Percentiles rank a stretch among this genome's conserved stretches.
phyloP scores from a whole-genome alignment of 1,140 invertebrate genomes.

The Atta texana region DNA sequence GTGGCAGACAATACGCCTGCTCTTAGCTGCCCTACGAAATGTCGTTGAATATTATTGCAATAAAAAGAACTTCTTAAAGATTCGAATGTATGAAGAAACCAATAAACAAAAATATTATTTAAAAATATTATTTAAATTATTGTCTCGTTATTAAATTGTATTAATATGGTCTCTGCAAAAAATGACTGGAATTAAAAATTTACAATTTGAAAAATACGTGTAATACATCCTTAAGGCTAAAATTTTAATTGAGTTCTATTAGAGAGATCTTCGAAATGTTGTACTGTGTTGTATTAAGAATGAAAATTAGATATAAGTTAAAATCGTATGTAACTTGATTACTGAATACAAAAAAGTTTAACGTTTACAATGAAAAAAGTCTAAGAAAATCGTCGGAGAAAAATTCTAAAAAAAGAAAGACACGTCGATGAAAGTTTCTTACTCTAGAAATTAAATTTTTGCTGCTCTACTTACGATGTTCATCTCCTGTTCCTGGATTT shows the following conservation, averaged over 20 bases:
- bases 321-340: background rate
- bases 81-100: background rate
- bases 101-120: conserved; percentile 5
- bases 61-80: background rate
- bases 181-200: no score
- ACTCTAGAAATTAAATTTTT: background rate
- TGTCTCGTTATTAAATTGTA: background rate
- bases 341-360: background rate
- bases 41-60: conserved; percentile 37
- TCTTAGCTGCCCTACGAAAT: conserved; percentile 29
- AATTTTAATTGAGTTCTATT: background rate
- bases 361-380: background rate
- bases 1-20: conserved; percentile 53
- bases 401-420: background rate
- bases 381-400: background rate
- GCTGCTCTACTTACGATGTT: conserved; percentile 92
- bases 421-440: background rate
- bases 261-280: background rate
- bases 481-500: conserved; percentile 96
- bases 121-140: conserved; percentile 12
- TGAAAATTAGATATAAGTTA: background rate
- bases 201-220: no score
- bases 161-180: no score
- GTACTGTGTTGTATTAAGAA: background rate
- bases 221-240: background rate